A percentile compares a stretch with the other conserved stretches of the same genome.
phyloP scores from a whole-genome alignment of 35 echinoderm and acorn worm species.

The Holothuria glaberrima region DNA sequence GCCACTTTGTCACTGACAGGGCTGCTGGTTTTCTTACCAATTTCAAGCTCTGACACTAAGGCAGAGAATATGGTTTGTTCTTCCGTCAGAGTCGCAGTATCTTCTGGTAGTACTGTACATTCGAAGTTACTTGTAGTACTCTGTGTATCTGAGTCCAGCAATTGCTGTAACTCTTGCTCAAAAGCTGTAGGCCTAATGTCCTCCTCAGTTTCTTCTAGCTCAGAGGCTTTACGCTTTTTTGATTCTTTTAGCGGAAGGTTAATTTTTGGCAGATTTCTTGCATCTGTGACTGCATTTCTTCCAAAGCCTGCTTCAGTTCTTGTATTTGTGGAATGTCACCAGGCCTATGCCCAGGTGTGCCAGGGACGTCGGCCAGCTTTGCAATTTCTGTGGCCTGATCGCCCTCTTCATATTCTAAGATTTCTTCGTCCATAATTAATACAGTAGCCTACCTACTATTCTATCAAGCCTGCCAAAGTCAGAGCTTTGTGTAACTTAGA shows the following conservation, averaged over 20 bases:
- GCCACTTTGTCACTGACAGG: conserved; percentile 26
- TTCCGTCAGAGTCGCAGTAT: not conserved
- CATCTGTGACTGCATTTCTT: not conserved
- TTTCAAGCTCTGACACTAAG: not conserved
- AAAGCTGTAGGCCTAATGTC: not conserved
- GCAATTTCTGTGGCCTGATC: not conserved
- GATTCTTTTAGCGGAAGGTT: not conserved
- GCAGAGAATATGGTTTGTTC: conserved; percentile 16
- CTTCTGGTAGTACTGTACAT: not conserved
- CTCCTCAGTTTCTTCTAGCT: not conserved
- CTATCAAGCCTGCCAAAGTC: not conserved
- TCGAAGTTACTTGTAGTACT: conserved; percentile 15
- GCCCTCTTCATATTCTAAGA: not conserved
- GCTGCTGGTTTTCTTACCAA: not conserved
- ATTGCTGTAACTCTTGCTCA: not conserved
- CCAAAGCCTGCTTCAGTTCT: not conserved
- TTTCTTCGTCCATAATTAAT: conserved; percentile 18
- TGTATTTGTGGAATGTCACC: not conserved
- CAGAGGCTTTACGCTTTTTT: conserved; percentile 21
- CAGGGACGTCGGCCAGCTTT: not conserved
- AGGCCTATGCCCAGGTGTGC: not conserved
- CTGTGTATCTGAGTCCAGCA: conserved; percentile 12
- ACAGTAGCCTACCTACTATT: not conserved
- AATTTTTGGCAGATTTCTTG: not conserved
- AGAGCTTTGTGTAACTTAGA: not conserved